Evolutionary conservation across 2,888 invertebrate genomes (phyloP), one percentile per base, ranked within the genome.

Genomic region (Andrena praecox): DNA sequence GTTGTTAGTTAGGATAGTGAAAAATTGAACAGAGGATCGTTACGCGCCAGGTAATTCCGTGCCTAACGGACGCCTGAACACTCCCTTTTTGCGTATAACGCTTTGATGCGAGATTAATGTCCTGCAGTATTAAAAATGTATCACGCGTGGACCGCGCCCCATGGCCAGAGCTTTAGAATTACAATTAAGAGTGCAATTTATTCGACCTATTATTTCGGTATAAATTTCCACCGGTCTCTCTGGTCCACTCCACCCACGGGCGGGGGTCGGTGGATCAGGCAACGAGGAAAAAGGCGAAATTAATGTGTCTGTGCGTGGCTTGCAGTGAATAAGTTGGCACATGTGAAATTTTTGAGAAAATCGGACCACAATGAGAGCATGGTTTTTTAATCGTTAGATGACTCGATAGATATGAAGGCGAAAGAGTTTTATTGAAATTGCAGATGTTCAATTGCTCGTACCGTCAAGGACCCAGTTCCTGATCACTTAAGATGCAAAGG

Each of bases 41-140:
- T 76, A 78, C 68, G 52, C 69, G 75, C 64, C 64, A 29, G 73
- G 63, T 73, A 85, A 88, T 87, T 82, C 50, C 50, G 59, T 63
- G 75, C 68, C 67, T 75, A 72, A 83, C 77, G 54, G 77, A 64
- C 80, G 77, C 56, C 69, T 75, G 70, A 64, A 75, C 78, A 16
- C 70, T 67, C 75, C 78, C 62, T 75, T 84, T 79, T 80, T 79
- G 24, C 85, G 81, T 82, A 85, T 85, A 86, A 86, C 60, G n/a
- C 59, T 76, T 83, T 91, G 90, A 91, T 89, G 89, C 77, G 84
- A 87, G 88, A 91, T 91, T 91, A 91, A 91, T 91, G 86, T 80
- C 84, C 86, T 70, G 84, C 84, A 78, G 85, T 87, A 91, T 91
- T 91, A 91, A 91, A 91, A 91, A 90, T 91, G 86, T 91, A 91